Conservation (phyloP, 1,140 invertebrate species). For the Apocrypta bakeri region DNA sequence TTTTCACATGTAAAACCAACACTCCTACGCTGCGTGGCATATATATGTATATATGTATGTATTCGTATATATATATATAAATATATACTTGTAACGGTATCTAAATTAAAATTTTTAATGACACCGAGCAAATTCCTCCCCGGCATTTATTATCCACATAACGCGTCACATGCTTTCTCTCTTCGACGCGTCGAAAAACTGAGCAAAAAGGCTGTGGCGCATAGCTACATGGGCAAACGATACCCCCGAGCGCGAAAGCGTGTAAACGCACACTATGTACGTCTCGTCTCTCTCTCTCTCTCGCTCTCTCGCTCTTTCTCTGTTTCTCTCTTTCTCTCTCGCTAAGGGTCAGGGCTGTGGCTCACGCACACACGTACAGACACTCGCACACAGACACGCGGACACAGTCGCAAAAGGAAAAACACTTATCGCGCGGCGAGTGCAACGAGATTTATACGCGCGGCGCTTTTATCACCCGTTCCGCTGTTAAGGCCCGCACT, state of each 20-base stretch:
- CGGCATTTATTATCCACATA: background rate
- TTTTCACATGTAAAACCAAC: background rate
- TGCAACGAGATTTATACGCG: conserved; percentile 58
- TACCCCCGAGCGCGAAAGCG: background rate
- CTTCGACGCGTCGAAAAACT: background rate
- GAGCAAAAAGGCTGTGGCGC: background rate
- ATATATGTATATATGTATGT: too few species aligned
- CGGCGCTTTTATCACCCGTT: conserved; percentile 59
- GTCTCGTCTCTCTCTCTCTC: too few species aligned
- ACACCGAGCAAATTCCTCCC: background rate
- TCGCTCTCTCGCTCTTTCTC: background rate
- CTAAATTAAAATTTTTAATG: background rate
- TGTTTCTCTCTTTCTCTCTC: background rate
- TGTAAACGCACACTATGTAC: background rate
- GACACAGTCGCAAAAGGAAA: conserved; percentile 22
- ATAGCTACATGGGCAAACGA: background rate
- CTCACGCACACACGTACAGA: background rate
- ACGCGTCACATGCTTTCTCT: background rate
- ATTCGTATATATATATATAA: too few species aligned
- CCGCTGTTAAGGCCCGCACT: conserved; percentile 53
- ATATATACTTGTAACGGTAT: background rate
- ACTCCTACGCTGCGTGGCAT: background rate
- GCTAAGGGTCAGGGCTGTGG: background rate
- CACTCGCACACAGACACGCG: too few species aligned
- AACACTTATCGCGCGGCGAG: conserved; percentile 40